Evolutionary conservation across 2,888 invertebrate species (phyloP), one percentile per base, ranked within the genome.

Genomic region (Pachycephus smyrnensis): DNA sequence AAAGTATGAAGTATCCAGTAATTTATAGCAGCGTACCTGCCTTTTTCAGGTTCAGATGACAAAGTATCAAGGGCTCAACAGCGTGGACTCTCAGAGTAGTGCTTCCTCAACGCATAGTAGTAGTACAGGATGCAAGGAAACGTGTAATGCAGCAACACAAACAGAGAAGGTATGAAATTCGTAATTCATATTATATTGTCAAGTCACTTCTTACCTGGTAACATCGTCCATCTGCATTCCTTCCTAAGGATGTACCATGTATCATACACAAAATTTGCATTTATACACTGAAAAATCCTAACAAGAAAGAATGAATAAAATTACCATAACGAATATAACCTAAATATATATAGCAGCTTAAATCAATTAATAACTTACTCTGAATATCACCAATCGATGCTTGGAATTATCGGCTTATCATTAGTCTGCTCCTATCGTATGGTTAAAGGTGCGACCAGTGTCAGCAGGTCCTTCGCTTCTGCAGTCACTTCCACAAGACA

Each of bases 121-220:
- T 73, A 89, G 89, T 73, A 81, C 86, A 85, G 90, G 87, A 84
- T 89, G 92, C 81, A 93, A 93, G 88, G 94, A 95, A 89, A 95
- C 94, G 85, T 95, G 95, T 90, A 96, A 96, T 92, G 96, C 95
- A 85, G 96, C 97, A 88, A 97, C 97, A 87, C 97, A 97, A 93
- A 97, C 97, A 40, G 97, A 97, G 91, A 94, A 96, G 94, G 97
- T 97, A 92, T 75, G 55, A 55, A 55, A 23, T 55, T 6, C 23
- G 9, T 40, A 11, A 12, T 77, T 68, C 23, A 30, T 40, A 79
- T 12, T 33, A 71, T 73, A 68, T 77, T 77, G 73, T 77, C 36
- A 3, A 55, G 55, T 9, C 55, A 23, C 9, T 23, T 23, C 9
- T 9, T 55, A 55, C 55, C 9, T 55, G 55, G 2, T 9, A 55